Base-by-base conservation (phyloP, 64 coral and sea anemone genomes). In the Cladopsammia gracilis region DNA sequence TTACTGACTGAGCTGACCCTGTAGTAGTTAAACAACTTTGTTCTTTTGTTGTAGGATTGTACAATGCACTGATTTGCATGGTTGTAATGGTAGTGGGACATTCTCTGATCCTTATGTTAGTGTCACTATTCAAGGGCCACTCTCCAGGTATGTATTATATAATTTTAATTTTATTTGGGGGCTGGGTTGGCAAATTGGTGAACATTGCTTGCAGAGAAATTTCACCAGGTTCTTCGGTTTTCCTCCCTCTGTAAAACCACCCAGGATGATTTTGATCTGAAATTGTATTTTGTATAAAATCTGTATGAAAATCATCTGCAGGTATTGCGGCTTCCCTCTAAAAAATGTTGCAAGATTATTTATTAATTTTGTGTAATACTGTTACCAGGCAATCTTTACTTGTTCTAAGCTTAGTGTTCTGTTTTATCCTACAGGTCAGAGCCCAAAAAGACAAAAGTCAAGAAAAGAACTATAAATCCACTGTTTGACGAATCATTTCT, bases 401-500 rank as follows among this genome's bases (percentile, higher is more conserved):
- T 58, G 4, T 73, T 12, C 14, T 48, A n/a, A 77, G 73, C 13
- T 11, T 16, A 20, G 2, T 49, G 14, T 1, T 3, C 57, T 54
- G 11, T 10, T 54, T 53, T 42, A 2, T 76, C 26, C 57, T 74
- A 75, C 62, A 92, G 95, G 86, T 96, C 95, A 77, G 95, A 96
- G 47, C 87, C 95, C 58, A 93, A 93, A 64, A 96, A 75, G 88
- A 96, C 95, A 15, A 92, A 87, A 93, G 95, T 96, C 82, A 96
- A 89, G 66, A 96, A 90, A 80, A 93, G 78, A 61, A 96, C 95
- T 4, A 25, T 96, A 62, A 92, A 93, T 64, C 95, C 95, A 48
- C 48, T 86, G n/a, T 96, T 96, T 96, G 95, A 96, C 0, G 95
- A 96, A 72, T 86, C 95, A 57, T 96, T 96, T 89, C 80, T 92